Base-by-base conservation (phyloP, 2,888 invertebrate genomes). In the Mesochorus sp. region DNA sequence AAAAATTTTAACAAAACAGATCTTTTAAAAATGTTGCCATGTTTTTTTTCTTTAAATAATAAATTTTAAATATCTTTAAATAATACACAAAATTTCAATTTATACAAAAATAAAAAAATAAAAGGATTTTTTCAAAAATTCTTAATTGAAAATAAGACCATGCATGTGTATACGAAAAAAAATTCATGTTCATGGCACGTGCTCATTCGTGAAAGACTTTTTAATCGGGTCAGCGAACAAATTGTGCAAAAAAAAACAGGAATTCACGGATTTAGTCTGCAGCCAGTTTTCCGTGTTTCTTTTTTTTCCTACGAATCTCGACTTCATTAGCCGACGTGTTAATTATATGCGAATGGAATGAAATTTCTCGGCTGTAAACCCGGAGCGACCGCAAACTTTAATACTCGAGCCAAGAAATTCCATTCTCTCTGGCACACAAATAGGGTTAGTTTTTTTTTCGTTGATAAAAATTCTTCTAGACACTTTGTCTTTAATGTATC, bases 191-290 rank as follows among this genome's bases (percentile, higher is more conserved):
- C n/a, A 21, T 28, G 53, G 24, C 31, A 26, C 62, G 55, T 62
- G 47, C 49, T 12, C 62, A 34, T 67, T 55, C 53, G 71, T 53
- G 21, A 34, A 61, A 26, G 39, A 51, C 77, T 75, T 72, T 78
- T 78, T 68, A 76, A 78, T 80, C 72, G 68, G 47, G 37, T 17
- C 37, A 64, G 49, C 71, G 71, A 77, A 77, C 71, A 75, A 80
- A 75, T 80, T 80, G 62, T 59, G 37, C 53, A 68, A 61, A 76
- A 49, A 10, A 8, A 5, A 51, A 4, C 55, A 53, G 68, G 68
- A 80, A 66, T 81, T 80, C 73, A 55, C 47, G 72, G 57, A 71
- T 76, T 47, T 21, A 39, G n/a, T 42, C 17, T 26, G 55, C 12
- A 2, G n/a, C 24, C 49, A 24, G 26, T 17, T 26, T 28, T 44